Base-by-base conservation (phyloP, 23 tunicate species). In the Ascidia mentula region DNA sequence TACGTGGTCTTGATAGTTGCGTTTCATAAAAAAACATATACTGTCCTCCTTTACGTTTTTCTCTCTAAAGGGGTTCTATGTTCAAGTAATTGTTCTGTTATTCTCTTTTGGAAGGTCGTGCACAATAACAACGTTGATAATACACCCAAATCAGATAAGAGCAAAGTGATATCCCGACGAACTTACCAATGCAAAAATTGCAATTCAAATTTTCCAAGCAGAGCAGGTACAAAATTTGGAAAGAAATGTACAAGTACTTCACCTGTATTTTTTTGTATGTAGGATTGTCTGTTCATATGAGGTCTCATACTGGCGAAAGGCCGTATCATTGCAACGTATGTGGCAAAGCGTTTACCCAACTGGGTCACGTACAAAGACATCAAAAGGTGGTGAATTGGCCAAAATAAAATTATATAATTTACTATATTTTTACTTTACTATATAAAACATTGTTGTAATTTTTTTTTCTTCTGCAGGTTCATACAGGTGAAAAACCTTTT, bases 251-350 rank as follows among this genome's bases (percentile, higher is more conserved):
- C 1, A 6, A 6, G 65, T 53, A 53, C 38, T 9, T 77, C 24
- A 82, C 82, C 46, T 85, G 95, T 90, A 69, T 89, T 0, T 90
- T 90, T 59, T 26, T 75, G 17, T 84, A 85, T 22, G 85, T 82
- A 36, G 85, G 80, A 38, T 42, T 90, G 3, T 75, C 85, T 34
- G 95, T 90, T 4, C 95, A 90, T 39, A 79, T 90, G 82, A 38
- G 95, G 31, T 37, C 89, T 72, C 95, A 90, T 39, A 90, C 95
- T 13, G 95, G 95, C 28, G 95, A 90, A 65, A 90, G 85, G 59
- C 95, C 95, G 30, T 90, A 78, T 76, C 83, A 46, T n/a, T 90
- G 95, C 53, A 85, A 85, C 38, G 85, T 84, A 76, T 90, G 95
- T 65, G 45, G 75, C 1, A 40, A 87, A 34, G 83, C 89, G 3